Evolutionary conservation across 2,888 invertebrate genomes (phyloP).

Genomic region (Acrocyrtus sp.): DNA sequence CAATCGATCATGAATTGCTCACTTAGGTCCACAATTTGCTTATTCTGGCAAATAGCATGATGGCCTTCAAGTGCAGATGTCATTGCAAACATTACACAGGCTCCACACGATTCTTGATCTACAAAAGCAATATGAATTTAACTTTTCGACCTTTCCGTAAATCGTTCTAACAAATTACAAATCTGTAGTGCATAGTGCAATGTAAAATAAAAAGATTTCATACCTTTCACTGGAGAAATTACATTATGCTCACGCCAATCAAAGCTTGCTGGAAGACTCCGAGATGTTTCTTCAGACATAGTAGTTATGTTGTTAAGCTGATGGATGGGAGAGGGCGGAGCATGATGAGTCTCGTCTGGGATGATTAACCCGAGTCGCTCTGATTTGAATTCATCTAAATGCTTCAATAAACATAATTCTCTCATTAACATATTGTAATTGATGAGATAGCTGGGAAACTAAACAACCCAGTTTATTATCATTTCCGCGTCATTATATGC

Average conservation of each 20-base stretch:
- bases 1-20: constrained; percentile 40
- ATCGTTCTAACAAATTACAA: no score
- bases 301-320: neutral
- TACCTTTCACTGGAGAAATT: constrained; percentile 20
- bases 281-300: neutral
- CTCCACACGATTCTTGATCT: constrained; percentile 34
- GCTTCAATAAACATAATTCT: neutral
- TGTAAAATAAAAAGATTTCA: no score
- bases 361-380: constrained; percentile 28
- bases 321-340: neutral
- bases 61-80: constrained; percentile 18
- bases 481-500: neutral
- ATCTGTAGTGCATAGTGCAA: no score
- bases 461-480: no score
- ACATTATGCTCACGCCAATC: constrained; percentile 34
- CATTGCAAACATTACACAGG: constrained; percentile 37
- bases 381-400: constrained; percentile 18
- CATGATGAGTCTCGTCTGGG: constrained; percentile 15
- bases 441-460: no score
- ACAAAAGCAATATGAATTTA: neutral
- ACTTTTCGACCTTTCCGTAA: no score
- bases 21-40: constrained; percentile 16
- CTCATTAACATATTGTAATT: no score
- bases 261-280: constrained; percentile 9
- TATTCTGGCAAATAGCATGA: constrained; percentile 3